Base-by-base conservation (phyloP, 2,888 invertebrate species). In the Drosophila mercatorum region DNA sequence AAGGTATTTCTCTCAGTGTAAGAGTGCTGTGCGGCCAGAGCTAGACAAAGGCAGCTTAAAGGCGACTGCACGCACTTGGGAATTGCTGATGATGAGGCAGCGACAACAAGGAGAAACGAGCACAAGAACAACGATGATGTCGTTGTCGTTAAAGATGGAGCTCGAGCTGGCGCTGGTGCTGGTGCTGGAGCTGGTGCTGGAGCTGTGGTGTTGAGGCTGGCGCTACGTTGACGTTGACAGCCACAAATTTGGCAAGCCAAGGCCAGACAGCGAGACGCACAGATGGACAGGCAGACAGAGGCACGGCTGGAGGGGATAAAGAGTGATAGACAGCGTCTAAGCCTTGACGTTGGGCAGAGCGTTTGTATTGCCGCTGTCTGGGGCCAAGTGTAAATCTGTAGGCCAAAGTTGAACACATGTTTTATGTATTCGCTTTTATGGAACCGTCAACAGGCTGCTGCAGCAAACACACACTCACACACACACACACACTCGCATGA, bases 201-300 rank as follows among this genome's bases (percentile, higher is more conserved):
- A 2, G 36, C 36, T n/a, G 66, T 65, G 66, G 47, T 28, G 57
- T 71, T 71, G 75, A 31, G 53, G 59, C 34, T 53, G 47, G 53
- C 52, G 43, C 38, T 59, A 61, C 63, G 68, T 68, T 81, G 80
- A 79, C 81, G 81, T 74, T 84, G 82, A 84, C 84, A 79, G 84
- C 81, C 82, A 81, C 81, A 82, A 83, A 81, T 83, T 72, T 78
- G 78, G 79, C 80, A 81, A 72, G 72, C 64, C 75, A 75, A 80
- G 69, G 67, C 72, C 64, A 72, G 70, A 68, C 66, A 56, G 68
- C 57, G 46, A 53, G 75, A 66, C 60, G 53, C 44, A 55, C 61
- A 44, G 44, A 72, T 49, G 53, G 63, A 46, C 56, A 46, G 53
- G 38, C 41, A n/a, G 38, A 17, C 22, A 26, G 40, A 26, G 46